Conservation (phyloP, 2,113 vertebrate genomes). For the Lontra canadensis region DNA sequence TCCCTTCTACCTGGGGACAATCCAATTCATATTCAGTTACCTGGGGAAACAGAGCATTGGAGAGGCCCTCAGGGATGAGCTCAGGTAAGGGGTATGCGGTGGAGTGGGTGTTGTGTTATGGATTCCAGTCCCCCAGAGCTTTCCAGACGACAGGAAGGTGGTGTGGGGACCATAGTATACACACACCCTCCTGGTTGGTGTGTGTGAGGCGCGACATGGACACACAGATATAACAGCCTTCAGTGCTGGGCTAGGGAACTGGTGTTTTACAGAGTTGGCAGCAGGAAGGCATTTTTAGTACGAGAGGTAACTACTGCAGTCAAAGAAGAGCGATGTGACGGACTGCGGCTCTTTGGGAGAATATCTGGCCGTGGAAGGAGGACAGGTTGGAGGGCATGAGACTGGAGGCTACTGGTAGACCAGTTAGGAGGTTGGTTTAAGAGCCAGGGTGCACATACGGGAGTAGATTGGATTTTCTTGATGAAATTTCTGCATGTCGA, state of each 20-base stretch:
- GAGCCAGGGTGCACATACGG: neutral
- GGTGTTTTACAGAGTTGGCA: neutral
- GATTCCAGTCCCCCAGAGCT: neutral
- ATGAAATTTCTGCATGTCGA: conserved; percentile 2
- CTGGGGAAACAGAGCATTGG: neutral
- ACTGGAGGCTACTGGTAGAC: neutral
- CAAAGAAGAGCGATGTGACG: neutral
- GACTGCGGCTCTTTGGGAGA: neutral
- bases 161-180: neutral
- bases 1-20: neutral
- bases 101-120: neutral
- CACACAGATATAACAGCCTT: neutral
- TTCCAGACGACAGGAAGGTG: neutral
- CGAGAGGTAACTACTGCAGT: neutral
- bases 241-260: neutral
- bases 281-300: neutral
- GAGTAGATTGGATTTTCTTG: conserved; percentile 33
- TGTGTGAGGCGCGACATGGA: accelerated
- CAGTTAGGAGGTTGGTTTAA: neutral
- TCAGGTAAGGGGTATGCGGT: neutral
- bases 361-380: neutral
- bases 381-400: neutral
- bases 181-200: too few species aligned
- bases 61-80: neutral
- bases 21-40: neutral